Percentiles rank a stretch among this genome's conserved stretches.
phyloP scores from a whole-genome alignment of 2,113 vertebrate species.

The Theropithecus gelada region DNA sequence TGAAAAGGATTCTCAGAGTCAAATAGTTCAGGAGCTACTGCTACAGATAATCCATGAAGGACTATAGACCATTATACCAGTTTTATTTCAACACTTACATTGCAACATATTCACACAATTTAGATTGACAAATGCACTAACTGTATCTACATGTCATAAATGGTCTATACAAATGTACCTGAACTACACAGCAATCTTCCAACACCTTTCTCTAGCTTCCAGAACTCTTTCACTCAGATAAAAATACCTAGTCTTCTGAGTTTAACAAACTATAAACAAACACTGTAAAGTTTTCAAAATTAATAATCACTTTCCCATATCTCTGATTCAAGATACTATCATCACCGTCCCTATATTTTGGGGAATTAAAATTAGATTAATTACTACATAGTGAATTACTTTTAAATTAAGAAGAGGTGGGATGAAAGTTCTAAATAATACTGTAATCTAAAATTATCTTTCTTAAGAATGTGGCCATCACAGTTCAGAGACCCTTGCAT shows the following conservation, averaged over 20 bases:
- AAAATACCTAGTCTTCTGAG: conserved; percentile 13
- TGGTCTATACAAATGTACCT: neutral
- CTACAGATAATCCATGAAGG: neutral
- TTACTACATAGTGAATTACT: neutral
- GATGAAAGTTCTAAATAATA: neutral
- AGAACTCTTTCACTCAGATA: neutral
- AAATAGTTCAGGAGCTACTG: neutral
- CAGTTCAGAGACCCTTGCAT: neutral
- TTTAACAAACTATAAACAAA: neutral
- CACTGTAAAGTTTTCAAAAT: neutral
- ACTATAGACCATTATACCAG: neutral
- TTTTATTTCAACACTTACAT: neutral
- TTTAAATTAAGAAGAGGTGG: neutral
- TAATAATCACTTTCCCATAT: neutral
- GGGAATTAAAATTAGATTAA: neutral
- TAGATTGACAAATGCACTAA: neutral
- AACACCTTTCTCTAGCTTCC: neutral
- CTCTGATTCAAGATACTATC: neutral
- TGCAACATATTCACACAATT: neutral
- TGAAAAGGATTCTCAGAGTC: neutral
- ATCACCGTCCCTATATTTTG: neutral
- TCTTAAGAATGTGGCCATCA: neutral
- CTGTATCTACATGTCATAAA: neutral
- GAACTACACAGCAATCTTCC: neutral
- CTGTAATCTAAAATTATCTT: neutral